Conservation (phyloP, 2,797 vertebrate genomes). For the Parotocinclus haroldoi region DNA sequence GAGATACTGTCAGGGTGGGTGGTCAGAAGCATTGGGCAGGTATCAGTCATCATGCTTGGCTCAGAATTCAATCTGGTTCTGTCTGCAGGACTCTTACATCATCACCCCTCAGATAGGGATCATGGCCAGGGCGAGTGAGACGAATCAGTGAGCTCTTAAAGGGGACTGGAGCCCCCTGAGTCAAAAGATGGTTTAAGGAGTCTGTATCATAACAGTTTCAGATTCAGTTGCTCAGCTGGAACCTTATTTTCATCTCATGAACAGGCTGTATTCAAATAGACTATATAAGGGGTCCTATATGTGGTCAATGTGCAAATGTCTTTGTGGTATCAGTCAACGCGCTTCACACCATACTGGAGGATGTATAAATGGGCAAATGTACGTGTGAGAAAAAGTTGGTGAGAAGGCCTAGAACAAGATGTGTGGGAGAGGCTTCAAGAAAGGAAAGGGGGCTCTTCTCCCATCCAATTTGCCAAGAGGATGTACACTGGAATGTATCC, state of each 20-base stretch:
- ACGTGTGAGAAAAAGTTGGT: constrained; percentile 6
- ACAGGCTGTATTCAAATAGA: too few relatives aligned
- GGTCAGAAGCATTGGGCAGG: constrained; percentile 56
- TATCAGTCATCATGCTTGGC: constrained; percentile 66
- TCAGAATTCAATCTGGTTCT: constrained; percentile 62
- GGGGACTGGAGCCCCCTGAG: constrained; percentile 26
- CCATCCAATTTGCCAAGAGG: constrained; percentile 43
- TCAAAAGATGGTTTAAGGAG: constrained; percentile 32
- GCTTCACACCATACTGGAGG: neutral
- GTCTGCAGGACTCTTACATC: constrained; percentile 57
- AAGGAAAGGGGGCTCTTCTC: constrained; percentile 39
- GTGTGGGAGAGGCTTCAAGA: constrained; percentile 24
- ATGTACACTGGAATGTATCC: constrained; percentile 54
- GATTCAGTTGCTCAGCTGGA: neutral
- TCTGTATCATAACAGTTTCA: constrained; percentile 26
- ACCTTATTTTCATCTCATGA: constrained; percentile 2
- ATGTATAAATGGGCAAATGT: constrained; percentile 7
- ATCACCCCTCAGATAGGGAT: constrained; percentile 63
- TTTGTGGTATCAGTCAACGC: neutral
- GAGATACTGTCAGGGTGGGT: constrained; percentile 55
- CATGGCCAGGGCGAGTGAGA: constrained; percentile 50
- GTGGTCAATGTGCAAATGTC: neutral
- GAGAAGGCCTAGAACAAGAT: neutral
- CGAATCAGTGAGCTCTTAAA: constrained; percentile 46
- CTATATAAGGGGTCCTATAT: neutral